These are phyloP conservation scores for Cichlasoma orientale DNA, from an alignment of 2,797 vertebrate genomes.

Conservation along the genomic window DNA sequence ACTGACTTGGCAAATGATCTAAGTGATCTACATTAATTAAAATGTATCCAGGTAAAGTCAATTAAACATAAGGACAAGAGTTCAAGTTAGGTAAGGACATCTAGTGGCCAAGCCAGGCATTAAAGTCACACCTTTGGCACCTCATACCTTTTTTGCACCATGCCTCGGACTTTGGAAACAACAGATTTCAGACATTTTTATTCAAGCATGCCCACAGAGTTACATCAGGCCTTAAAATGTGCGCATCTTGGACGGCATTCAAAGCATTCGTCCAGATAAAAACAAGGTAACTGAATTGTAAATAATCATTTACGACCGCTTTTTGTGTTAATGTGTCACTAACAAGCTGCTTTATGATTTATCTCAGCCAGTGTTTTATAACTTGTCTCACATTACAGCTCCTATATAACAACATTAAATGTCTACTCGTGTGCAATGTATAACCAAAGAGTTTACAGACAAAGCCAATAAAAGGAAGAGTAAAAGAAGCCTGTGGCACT, in stretches of 20 bases:
- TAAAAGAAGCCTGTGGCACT: neutral
- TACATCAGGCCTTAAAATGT: neutral
- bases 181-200: neutral
- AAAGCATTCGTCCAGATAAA: conserved; percentile 3
- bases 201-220: neutral
- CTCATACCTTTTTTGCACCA: neutral
- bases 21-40: conserved; percentile 23
- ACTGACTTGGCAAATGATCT: conserved; percentile 34
- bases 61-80: conserved; percentile 51
- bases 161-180: neutral
- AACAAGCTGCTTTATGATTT: neutral
- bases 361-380: neutral
- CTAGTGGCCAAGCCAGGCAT: conserved; percentile 67
- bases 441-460: neutral
- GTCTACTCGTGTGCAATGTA: neutral
- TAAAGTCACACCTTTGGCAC: conserved; percentile 22
- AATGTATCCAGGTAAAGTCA: conserved; percentile 53
- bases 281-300: neutral
- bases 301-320: neutral
- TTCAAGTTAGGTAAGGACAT: conserved; percentile 69
- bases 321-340: neutral
- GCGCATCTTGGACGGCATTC: neutral
- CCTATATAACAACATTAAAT: neutral
- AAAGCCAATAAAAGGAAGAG: neutral
- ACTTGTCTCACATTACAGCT: neutral